Percentiles rank a stretch among this genome's conserved stretches.
These are phyloP conservation scores for Hoplias malabaricus DNA, from an alignment of 2,113 vertebrate species.

Conservation along the genomic window DNA sequence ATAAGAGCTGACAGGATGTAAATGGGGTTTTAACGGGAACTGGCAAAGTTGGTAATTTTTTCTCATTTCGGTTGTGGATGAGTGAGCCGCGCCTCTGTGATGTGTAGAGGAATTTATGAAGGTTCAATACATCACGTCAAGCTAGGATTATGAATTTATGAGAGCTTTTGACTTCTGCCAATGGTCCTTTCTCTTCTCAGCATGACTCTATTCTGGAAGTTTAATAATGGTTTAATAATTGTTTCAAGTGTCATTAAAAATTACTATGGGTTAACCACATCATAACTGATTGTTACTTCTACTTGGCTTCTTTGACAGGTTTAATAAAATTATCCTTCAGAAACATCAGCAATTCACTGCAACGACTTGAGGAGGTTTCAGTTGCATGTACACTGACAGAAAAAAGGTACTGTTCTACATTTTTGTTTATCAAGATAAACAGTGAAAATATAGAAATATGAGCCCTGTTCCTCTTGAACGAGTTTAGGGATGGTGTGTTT, in stretches of 20 bases:
- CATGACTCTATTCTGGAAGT: background rate
- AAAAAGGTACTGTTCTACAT: too few relatives aligned
- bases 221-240: slow-evolving; percentile 6
- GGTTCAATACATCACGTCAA: slow-evolving; percentile 80
- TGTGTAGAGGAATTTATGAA: slow-evolving; percentile 79
- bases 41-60: slow-evolving; percentile 82
- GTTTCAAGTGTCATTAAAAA: background rate
- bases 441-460: too few relatives aligned
- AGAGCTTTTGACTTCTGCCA: slow-evolving; percentile 34
- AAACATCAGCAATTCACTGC: background rate
- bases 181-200: slow-evolving; percentile 58
- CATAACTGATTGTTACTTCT: background rate
- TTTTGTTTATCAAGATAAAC: too few relatives aligned
- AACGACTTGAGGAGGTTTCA: background rate
- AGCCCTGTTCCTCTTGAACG: too few relatives aligned
- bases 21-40: slow-evolving; percentile 84
- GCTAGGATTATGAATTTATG: slow-evolving; percentile 68
- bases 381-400: too few relatives aligned
- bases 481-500: too few relatives aligned
- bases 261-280: background rate
- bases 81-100: slow-evolving; percentile 76
- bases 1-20: slow-evolving; percentile 88
- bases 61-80: slow-evolving; percentile 85
- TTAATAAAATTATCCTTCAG: background rate
- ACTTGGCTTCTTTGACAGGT: background rate